Evolutionary conservation across 2,113 vertebrate genomes (phyloP), one percentile per base, ranked within the genome.

Genomic region (Amphiprion ocellaris): DNA sequence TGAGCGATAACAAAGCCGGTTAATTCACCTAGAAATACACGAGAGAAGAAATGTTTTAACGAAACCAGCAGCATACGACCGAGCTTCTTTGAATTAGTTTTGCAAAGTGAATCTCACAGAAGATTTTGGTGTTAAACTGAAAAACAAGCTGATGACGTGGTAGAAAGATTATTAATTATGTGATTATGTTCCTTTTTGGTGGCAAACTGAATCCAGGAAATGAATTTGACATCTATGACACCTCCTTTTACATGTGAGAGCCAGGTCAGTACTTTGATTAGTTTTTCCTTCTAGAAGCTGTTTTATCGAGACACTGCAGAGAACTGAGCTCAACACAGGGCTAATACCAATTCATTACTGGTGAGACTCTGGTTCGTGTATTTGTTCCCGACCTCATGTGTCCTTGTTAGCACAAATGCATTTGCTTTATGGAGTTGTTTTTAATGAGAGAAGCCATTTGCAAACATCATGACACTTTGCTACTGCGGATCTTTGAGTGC

Each of bases 111-210:
- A 5, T 9, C 4, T 0, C 2, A 19, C 49, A 19, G 41, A 41
- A 49, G 52, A 55, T 65, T 81, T 49, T 24, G 60, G 49, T 82
- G 77, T 85, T 65, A 70, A 84, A 83, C 86, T 69, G 85, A 78
- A 74, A 26, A 49, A 74, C 39, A 74, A 44, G 37, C 28, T 64
- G 77, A 47, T 10, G 44, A 64, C 50, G 16, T 23, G 30, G 46
- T 50, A 50, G 41, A 56, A 19, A 47, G 54, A 75, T 69, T 47
- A 62, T 74, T 73, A 28, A 77, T 75, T 69, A 52, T 66, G 41
- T 26, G 53, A 81, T 5, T 58, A 54, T 19, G 11, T 17, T 79
- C 11, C 81, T 10, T 61, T 66, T 69, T 76, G 21, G 12, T 73
- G 55, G 70, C 10, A 19, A 76, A 64, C 33, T 49, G 46, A 74